phyloP scores from a whole-genome alignment of 2,113 vertebrate genomes.

The Neogale vison region DNA sequence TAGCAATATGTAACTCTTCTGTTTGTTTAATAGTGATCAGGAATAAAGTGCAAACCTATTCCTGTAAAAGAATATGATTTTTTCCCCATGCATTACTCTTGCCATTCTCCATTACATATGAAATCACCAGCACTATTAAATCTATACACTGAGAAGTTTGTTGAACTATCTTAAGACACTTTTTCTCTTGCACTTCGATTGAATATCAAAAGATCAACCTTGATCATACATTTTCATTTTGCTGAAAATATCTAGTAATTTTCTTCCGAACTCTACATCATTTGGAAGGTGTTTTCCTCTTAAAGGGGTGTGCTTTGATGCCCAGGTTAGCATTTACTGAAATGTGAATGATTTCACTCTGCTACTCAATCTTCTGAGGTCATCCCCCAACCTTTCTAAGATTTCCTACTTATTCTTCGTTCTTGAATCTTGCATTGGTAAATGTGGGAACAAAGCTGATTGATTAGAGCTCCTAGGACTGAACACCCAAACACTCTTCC shows the following conservation, averaged over 20 bases:
- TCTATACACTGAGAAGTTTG: background rate
- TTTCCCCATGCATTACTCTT: background rate
- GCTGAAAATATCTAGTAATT: background rate
- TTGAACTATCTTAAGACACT: background rate
- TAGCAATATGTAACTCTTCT: background rate
- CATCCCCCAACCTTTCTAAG: background rate
- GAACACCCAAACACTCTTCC: background rate
- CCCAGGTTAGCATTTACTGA: background rate
- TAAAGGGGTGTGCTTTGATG: background rate
- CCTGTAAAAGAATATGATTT: background rate
- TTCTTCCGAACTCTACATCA: background rate
- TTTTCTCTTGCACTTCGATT: background rate
- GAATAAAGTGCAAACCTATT: background rate
- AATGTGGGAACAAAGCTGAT: background rate
- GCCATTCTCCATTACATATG: background rate
- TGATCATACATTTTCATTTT: slow-evolving; percentile 24
- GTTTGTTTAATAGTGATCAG: background rate
- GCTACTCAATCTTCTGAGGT: slow-evolving; percentile 8
- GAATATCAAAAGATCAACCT: background rate
- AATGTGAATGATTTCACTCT: background rate
- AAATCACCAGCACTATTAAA: background rate
- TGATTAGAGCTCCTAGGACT: background rate
- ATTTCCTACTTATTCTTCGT: background rate
- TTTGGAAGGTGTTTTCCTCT: background rate
- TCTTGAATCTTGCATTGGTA: background rate